phyloP scores from a whole-genome alignment of 2,888 invertebrate species.

The Autographa pulchrina region DNA sequence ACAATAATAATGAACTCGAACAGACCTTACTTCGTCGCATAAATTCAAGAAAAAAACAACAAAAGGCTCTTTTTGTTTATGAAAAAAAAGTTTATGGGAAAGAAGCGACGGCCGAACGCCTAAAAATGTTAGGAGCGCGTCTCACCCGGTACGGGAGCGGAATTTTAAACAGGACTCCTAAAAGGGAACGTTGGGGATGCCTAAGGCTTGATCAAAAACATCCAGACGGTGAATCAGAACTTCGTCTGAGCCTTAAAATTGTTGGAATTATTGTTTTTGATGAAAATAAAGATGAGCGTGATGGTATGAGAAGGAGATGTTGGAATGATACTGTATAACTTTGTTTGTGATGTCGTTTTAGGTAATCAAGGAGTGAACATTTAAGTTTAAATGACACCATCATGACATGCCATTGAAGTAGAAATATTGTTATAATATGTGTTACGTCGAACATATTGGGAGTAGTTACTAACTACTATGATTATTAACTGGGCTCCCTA shows the following conservation, averaged over 20 bases:
- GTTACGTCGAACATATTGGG: no score
- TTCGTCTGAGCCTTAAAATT: conserved; percentile 52
- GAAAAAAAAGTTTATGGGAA: conserved; percentile 80
- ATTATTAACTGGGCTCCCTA: no score
- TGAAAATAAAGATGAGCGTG: conserved; percentile 53
- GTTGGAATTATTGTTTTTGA: conserved; percentile 55
- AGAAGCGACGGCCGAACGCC: conserved; percentile 77
- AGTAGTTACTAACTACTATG: no score
- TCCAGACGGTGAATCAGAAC: conserved; percentile 68
- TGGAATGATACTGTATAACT: conserved; percentile 10
- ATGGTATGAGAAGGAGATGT: conserved; percentile 32
- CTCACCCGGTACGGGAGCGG: conserved; percentile 78
- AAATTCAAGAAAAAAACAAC: conserved; percentile 67
- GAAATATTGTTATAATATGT: no score
- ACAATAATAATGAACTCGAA: conserved; percentile 58
- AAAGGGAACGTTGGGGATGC: conserved; percentile 77
- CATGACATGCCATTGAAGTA: neutral
- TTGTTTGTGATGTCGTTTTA: neutral
- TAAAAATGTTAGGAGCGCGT: conserved; percentile 84
- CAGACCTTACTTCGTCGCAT: conserved; percentile 56
- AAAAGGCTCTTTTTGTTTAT: conserved; percentile 61
- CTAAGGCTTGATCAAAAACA: conserved; percentile 71
- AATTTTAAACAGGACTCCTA: conserved; percentile 85
- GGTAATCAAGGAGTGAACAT: neutral
- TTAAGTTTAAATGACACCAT: neutral